Conservation (phyloP, 1,140 invertebrate genomes). For the Bathynomus jamesi region DNA sequence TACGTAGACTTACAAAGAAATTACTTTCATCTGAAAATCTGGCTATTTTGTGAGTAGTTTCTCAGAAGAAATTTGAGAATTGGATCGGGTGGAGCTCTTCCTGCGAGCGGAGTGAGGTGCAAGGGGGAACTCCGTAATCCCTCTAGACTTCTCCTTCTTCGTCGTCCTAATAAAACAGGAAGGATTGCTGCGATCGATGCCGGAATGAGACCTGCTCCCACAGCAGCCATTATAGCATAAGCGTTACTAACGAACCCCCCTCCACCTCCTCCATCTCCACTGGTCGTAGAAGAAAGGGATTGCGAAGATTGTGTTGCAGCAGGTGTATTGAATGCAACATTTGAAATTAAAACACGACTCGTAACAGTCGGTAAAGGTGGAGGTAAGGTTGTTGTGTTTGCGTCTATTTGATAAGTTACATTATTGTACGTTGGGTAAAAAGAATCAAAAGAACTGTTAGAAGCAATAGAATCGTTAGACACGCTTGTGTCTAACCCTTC, state of each 20-base stretch:
- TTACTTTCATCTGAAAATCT: background rate
- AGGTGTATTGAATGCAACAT: background rate
- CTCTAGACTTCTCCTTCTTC: conserved; percentile 12
- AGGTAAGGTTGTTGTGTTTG: background rate
- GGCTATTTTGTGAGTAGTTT: background rate
- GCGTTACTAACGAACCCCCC: conserved; percentile 3
- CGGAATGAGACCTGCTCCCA: conserved; percentile 15
- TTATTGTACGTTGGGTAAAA: background rate
- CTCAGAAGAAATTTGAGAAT: background rate
- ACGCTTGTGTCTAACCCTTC: background rate
- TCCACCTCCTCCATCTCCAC: background rate
- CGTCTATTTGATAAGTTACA: background rate
- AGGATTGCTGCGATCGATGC: conserved; percentile 13
- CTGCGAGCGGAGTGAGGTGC: background rate
- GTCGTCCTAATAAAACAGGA: conserved; percentile 14
- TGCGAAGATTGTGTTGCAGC: background rate
- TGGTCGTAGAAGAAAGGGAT: background rate
- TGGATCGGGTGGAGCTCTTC: background rate
- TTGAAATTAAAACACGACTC: background rate
- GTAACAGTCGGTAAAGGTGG: too few species aligned
- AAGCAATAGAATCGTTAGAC: too few species aligned
- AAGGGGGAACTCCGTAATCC: background rate
- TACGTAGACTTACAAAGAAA: background rate
- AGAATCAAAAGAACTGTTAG: too few species aligned
- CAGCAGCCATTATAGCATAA: conserved; percentile 15